These are phyloP conservation scores for Phaethornis superciliosus DNA, from an alignment of 2,113 vertebrate genomes.

Conservation along the genomic window DNA sequence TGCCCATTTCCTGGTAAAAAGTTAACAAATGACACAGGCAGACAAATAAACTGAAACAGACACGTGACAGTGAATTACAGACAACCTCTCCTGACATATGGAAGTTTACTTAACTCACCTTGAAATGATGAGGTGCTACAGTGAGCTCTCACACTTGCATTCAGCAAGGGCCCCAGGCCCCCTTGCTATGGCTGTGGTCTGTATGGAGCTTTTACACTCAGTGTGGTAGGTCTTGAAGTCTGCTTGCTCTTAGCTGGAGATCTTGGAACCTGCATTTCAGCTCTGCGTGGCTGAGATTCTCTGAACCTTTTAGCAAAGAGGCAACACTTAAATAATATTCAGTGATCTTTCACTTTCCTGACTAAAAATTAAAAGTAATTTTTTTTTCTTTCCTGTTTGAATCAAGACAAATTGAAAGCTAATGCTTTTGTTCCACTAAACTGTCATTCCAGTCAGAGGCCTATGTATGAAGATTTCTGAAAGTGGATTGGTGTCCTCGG, in stretches of 20 bases:
- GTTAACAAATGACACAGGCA: background rate
- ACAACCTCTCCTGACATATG: background rate
- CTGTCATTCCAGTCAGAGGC: background rate
- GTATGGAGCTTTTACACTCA: background rate
- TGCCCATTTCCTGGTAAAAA: conserved; percentile 7
- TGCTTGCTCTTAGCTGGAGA: background rate
- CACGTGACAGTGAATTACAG: background rate
- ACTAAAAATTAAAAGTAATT: background rate
- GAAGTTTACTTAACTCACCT: background rate
- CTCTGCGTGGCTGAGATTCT: background rate
- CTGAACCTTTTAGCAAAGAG: background rate
- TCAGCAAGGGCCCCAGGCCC: background rate
- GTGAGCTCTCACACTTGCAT: background rate
- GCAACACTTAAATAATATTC: background rate
- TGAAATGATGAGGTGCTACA: conserved; percentile 8
- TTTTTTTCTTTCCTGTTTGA: background rate
- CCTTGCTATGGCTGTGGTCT: background rate
- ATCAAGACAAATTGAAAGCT: background rate
- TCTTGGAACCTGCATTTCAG: background rate
- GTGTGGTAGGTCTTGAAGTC: background rate
- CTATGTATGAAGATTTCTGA: background rate
- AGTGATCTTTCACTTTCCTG: background rate
- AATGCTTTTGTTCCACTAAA: fast-evolving
- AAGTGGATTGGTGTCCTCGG: background rate
- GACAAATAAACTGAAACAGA: conserved; percentile 32